phyloP scores from a whole-genome alignment of 2,888 invertebrate species.

The Rosalia funebris region DNA sequence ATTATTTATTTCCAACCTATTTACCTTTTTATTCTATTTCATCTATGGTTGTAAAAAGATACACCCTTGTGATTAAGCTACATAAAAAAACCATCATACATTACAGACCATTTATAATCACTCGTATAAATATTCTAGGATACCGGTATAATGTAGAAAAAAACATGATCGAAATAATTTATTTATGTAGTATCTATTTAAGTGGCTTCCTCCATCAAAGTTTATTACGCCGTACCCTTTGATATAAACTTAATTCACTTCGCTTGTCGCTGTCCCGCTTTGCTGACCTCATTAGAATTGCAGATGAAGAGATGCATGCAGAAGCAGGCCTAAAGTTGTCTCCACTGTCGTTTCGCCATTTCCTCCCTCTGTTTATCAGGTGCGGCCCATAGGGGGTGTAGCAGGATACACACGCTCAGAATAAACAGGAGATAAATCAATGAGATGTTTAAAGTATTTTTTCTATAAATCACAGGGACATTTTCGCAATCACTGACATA shows the following conservation, averaged over 20 bases:
- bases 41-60: no score
- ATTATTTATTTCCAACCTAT: no score
- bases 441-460: no score
- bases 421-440: no score
- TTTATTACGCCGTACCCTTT: conserved; percentile 12
- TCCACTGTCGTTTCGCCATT: conserved; percentile 28
- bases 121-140: not conserved
- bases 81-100: no score
- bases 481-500: no score
- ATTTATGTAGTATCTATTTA: not conserved
- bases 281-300: conserved; percentile 42
- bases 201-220: not conserved
- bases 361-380: conserved; percentile 35
- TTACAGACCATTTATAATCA: no score
- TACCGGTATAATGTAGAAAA: not conserved
- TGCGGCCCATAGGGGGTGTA: not conserved
- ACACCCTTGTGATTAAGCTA: no score
- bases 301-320: conserved; percentile 25
- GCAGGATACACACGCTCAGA: no score
- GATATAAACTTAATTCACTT: conserved; percentile 18
- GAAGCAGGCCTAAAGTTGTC: conserved; percentile 14
- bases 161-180: conserved; percentile 2
- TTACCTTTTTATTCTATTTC: no score
- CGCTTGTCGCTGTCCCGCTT: conserved; percentile 31
- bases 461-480: no score